A percentile compares a stretch with the other conserved stretches of the same genome.
Conservation (phyloP, 2,113 vertebrate genomes). For the Ariopsis seemanni region DNA sequence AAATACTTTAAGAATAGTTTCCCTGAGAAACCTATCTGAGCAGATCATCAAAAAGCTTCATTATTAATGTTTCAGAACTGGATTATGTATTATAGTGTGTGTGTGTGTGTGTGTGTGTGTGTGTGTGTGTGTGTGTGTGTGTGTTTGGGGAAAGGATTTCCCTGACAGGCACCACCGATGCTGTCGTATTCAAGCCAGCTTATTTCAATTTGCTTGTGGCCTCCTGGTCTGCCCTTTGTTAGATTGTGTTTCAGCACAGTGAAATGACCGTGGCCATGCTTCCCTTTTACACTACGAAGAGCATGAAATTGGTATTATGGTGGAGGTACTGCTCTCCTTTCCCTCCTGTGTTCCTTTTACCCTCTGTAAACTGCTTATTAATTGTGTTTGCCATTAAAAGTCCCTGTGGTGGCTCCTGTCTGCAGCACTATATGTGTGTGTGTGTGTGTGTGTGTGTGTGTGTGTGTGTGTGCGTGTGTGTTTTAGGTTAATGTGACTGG, state of each 20-base stretch:
- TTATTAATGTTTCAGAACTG: neutral
- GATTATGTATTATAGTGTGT: neutral
- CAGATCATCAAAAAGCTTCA: neutral
- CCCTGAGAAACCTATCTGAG: neutral
- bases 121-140: conserved; percentile 6
- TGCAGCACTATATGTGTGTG: conserved; percentile 17
- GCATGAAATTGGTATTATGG: conserved; percentile 55
- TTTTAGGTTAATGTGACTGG: conserved; percentile 40
- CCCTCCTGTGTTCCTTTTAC: conserved; percentile 42
- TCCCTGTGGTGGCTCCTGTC: conserved; percentile 38
- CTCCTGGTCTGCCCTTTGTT: conserved; percentile 52
- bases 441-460: conserved; percentile 1
- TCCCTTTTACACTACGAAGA: conserved; percentile 56
- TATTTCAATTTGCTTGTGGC: conserved; percentile 49
- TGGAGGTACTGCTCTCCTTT: conserved; percentile 40
- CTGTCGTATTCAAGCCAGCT: conserved; percentile 11
- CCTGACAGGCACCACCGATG: neutral
- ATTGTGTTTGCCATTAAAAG: conserved; percentile 55
- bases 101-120: too few species aligned
- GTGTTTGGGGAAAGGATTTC: conserved; percentile 24
- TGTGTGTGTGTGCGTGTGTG: conserved; percentile 1
- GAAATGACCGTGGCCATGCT: conserved; percentile 46
- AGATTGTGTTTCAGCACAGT: conserved; percentile 44
- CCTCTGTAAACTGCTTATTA: conserved; percentile 54
- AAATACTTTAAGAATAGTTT: neutral